phyloP scores from a whole-genome alignment of 1,140 invertebrate species.

The Anastrepha obliqua region DNA sequence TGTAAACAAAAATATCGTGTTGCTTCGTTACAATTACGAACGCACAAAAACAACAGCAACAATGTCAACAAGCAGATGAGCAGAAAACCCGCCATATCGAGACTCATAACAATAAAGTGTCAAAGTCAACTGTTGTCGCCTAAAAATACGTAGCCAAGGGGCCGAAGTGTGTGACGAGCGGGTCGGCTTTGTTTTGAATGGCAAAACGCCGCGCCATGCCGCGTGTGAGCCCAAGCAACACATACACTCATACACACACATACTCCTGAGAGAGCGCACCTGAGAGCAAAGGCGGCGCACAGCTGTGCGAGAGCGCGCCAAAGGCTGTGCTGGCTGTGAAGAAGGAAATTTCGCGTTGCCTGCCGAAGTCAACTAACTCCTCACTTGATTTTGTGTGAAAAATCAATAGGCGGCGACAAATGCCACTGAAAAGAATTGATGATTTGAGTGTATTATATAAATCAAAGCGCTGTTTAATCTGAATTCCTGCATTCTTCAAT shows the following conservation, averaged over 20 bases:
- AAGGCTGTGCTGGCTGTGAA: not conserved
- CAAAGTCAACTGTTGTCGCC: conserved; percentile 41
- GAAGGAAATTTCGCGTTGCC: not conserved
- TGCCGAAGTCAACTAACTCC: not conserved
- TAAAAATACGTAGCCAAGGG: not conserved
- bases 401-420: conserved; percentile 40
- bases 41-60: conserved; percentile 6
- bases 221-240: too few species aligned
- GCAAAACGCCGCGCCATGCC: conserved; percentile 15
- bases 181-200: conserved; percentile 8
- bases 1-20: conserved; percentile 50
- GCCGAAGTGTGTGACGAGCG: not conserved
- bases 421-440: not conserved
- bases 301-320: conserved; percentile 30
- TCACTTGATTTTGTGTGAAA: not conserved
- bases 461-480: not conserved
- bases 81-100: not conserved
- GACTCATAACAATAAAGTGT: conserved; percentile 42
- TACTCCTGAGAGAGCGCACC: not conserved
- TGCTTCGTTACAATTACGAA: conserved; percentile 9
- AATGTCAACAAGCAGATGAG: conserved; percentile 16
- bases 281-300: not conserved
- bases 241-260: too few species aligned
- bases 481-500: not conserved
- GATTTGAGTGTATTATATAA: conserved; percentile 18